Evolutionary conservation across 1,140 invertebrate species (phyloP), one percentile per base, ranked within the genome.

Genomic region (Diachasma alloeum): DNA sequence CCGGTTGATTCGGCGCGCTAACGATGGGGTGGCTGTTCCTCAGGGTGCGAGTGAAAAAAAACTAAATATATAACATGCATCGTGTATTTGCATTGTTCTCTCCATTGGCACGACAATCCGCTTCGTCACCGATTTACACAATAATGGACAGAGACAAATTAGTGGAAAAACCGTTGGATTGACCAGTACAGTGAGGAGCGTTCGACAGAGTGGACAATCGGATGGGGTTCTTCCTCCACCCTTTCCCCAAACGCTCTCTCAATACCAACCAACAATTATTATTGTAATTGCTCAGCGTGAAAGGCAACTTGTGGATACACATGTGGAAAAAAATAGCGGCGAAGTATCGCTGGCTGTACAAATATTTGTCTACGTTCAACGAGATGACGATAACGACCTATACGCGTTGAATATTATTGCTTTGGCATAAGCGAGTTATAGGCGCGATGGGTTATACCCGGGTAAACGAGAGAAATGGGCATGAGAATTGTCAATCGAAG

Each of bases 1-100:
- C 88, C 88, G 88, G 88, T 90, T 89, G 88, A 90, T 89, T 89
- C 88, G 86, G 84, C 86, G 83, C 87, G 80, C 88, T 90, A 90
- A 90, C 86, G 88, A 90, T 87, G 87, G 85, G 86, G 87, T 85
- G 82, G 68, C 48, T 69, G 8, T 69, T 26, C 81, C 78, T 78
- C 76, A 53, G 15, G 19, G 24, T 77, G 42, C 31, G 56, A 66
- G 15, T 6, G 31, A 17, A 68, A 39, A 68, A 63, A 42, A 63
- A 19, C 17, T 17, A 63, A 31, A 59, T 37, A 59, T 56, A 74
- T 66, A 26, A 26, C 19, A 31, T 36, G 46, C 66, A 36, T 66
- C 19, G 39, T 13, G 39, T 69, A 67, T 59, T 71, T 78, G 76
- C 78, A 85, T 86, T 87, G 86, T 88, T 80, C 79, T 79, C 77